phyloP scores from a whole-genome alignment of 92 coral and sea anemone genomes.

The Blastomussa wellsi region DNA sequence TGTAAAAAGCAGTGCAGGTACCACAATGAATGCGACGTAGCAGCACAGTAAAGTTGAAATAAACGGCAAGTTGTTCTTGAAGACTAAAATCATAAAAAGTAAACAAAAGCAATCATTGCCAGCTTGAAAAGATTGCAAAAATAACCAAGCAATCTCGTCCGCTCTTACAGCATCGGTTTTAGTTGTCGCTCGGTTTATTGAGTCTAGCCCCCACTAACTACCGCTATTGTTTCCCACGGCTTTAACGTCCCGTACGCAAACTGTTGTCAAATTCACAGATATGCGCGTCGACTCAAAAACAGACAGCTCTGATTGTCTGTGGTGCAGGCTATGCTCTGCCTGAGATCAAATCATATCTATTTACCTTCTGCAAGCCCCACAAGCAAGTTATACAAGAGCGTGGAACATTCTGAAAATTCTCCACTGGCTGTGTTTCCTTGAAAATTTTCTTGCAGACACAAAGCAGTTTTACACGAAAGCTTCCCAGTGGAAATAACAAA shows the following conservation, averaged over 20 bases:
- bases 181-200: too few relatives aligned
- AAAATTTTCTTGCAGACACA: background rate
- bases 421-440: background rate
- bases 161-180: too few relatives aligned
- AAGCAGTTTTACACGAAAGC: background rate
- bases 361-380: background rate
- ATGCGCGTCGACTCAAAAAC: too few relatives aligned
- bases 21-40: background rate
- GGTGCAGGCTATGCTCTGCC: too few relatives aligned
- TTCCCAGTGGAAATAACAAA: background rate
- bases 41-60: background rate
- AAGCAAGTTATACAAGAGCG: background rate
- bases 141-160: too few relatives aligned
- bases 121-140: background rate
- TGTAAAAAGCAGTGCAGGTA: background rate
- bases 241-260: too few relatives aligned
- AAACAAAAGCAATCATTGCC: background rate
- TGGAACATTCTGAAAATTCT: background rate
- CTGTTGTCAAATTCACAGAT: too few relatives aligned
- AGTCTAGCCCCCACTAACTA: too few relatives aligned
- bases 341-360: background rate
- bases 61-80: background rate
- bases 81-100: background rate
- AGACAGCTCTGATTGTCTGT: too few relatives aligned
- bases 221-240: too few relatives aligned